Evolutionary conservation across 2,797 vertebrate genomes (phyloP), one percentile per base, ranked within the genome.

Genomic region (Danio kyathit): DNA sequence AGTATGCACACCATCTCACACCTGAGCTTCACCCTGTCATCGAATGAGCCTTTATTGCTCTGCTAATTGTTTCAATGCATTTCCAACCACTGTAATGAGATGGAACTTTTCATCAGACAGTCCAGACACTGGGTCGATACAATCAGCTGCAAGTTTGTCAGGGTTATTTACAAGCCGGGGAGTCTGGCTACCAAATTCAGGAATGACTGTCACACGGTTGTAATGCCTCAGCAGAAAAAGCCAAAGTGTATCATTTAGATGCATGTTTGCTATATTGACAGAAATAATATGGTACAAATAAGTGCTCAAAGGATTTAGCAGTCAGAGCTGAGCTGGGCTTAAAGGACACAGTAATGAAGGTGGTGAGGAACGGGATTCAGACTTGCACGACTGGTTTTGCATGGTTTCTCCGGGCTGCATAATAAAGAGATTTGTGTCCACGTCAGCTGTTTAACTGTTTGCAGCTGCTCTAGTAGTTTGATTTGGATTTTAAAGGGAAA

Each of bases 21-120:
- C 21, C 57, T 63, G 44, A 38, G 21, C 21, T 13, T 38, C 12
- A 49, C 5, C 6, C 9, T 51, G 16, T 74, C 44, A 63, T 29
- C 9, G 1, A 5, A 11, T 44, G 8, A 65, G 6, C 19, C 12
- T 29, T 57, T 9, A 44, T 54, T 43, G 16, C 29, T 59, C 19
- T 64, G 12, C 17, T 44, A 43, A 40, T 61, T 64, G 46, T 72
- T 21, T 38, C 75, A 84, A 56, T 52, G 17, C n/a, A 48, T 82
- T 81, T 69, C 85, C 75, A 40, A 6, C 7, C 6, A 48, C 49
- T 67, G 61, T 84, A 81, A 87, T 79, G 67, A 84, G 88, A 84
- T 21, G 14, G 77, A 79, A 83, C 76, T 85, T 83, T 74, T 61
- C 54, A 71, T 81, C 76, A 72, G 0, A 16, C 43, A 29, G 70